These are phyloP conservation scores for Drosophila algonquin DNA, from an alignment of 2,888 invertebrate species.

Conservation along the genomic window DNA sequence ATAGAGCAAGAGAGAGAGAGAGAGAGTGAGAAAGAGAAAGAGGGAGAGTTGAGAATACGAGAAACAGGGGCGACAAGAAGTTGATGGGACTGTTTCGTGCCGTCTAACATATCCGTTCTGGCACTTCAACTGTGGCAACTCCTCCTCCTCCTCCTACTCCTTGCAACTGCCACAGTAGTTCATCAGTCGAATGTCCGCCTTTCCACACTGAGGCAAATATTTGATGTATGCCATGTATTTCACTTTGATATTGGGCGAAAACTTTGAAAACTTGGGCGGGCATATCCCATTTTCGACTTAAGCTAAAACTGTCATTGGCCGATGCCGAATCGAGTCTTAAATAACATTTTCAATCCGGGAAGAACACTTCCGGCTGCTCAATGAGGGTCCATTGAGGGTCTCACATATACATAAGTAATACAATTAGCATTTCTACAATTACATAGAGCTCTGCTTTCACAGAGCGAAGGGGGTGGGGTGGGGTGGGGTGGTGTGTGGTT, in stretches of 20 bases:
- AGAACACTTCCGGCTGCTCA: too few species aligned
- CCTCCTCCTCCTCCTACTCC: not conserved
- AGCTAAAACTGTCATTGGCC: too few species aligned
- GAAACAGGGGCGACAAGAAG: not conserved
- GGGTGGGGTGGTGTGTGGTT: too few species aligned
- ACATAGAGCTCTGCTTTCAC: not conserved
- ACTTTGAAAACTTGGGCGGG: too few species aligned
- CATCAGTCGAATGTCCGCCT: not conserved
- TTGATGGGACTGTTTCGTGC: constrained; percentile 72
- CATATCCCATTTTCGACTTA: too few species aligned
- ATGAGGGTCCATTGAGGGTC: too few species aligned
- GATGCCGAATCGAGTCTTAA: too few species aligned
- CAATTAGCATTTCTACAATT: not conserved
- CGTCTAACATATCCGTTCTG: constrained; percentile 64
- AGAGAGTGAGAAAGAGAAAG: not conserved
- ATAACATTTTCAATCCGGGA: too few species aligned
- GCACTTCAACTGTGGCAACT: constrained; percentile 26
- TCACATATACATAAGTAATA: not conserved
- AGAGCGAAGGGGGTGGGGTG: not conserved
- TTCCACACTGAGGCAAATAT: not conserved
- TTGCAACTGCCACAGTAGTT: constrained; percentile 1
- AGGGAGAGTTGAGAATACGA: not conserved
- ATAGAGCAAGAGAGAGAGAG: not conserved
- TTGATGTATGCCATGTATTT: too few species aligned
- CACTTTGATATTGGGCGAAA: too few species aligned